These are phyloP conservation scores for Gortyna flavago DNA, from an alignment of 2,888 invertebrate species.

Conservation along the genomic window DNA sequence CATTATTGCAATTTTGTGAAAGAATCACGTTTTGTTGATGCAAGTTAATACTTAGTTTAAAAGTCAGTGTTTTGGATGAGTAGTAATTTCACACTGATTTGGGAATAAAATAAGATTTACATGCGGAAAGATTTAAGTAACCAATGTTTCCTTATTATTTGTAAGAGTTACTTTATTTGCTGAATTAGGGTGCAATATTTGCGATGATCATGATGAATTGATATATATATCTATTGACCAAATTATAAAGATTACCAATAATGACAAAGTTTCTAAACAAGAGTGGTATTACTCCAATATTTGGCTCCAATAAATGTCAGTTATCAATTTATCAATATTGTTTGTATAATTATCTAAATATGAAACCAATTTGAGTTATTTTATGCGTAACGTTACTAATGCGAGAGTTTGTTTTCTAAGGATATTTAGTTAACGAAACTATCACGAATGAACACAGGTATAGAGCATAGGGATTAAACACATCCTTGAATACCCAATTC, in stretches of 20 bases:
- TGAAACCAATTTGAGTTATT: background rate
- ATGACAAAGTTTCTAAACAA: background rate
- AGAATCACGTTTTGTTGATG: background rate
- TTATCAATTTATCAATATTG: background rate
- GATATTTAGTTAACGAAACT: too few relatives aligned
- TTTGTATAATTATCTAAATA: background rate
- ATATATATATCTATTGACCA: background rate
- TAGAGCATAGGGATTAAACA: too few relatives aligned
- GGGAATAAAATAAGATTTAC: background rate
- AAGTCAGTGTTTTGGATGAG: background rate
- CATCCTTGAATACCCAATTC: too few relatives aligned
- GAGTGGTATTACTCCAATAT: background rate
- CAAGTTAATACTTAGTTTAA: background rate
- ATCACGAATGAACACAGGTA: too few relatives aligned
- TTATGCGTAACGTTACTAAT: too few relatives aligned
- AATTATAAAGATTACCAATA: conserved; percentile 17
- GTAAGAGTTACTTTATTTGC: background rate
- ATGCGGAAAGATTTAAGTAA: background rate
- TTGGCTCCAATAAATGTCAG: background rate
- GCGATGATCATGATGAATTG: background rate
- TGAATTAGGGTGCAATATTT: conserved; percentile 11
- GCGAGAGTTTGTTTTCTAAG: too few relatives aligned
- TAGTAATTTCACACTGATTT: conserved; percentile 30
- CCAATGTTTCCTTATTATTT: conserved; percentile 5
- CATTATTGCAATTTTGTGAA: background rate